Evolutionary conservation across 2,797 vertebrate genomes (phyloP).

Genomic region (Myripristis jacobus): DNA sequence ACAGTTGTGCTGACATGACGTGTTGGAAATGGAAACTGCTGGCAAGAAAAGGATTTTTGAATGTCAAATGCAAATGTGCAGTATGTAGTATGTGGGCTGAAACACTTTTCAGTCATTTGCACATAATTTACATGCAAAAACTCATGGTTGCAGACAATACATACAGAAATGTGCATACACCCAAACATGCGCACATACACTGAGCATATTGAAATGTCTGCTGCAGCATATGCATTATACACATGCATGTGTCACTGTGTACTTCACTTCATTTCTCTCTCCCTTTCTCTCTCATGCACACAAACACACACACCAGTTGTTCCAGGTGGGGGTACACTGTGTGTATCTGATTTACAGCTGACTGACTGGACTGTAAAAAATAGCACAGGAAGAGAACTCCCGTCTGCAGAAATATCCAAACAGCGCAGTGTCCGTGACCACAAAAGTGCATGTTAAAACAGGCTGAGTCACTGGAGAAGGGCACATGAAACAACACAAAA

Average conservation of each 20-base stretch:
- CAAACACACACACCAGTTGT: slow-evolving; percentile 36
- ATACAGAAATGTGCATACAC: slow-evolving; percentile 12
- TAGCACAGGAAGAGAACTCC: slow-evolving; percentile 40
- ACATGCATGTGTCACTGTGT: slow-evolving; percentile 37
- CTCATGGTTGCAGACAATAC: slow-evolving; percentile 18
- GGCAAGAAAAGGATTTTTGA: slow-evolving; percentile 35
- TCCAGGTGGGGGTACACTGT: slow-evolving; percentile 59
- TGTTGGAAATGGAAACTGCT: slow-evolving; percentile 51
- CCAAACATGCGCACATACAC: not conserved
- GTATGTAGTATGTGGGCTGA: not conserved
- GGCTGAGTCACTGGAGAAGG: slow-evolving; percentile 28
- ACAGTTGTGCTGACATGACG: slow-evolving; percentile 48
- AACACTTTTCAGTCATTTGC: slow-evolving; percentile 28
- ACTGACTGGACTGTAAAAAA: slow-evolving; percentile 24
- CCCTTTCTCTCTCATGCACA: too few species aligned
- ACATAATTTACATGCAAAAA: slow-evolving; percentile 29
- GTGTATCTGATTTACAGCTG: slow-evolving; percentile 67
- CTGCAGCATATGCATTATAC: too few species aligned
- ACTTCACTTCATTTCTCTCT: not conserved
- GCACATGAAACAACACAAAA: slow-evolving; percentile 34
- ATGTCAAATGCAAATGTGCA: slow-evolving; percentile 29
- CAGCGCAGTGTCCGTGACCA: slow-evolving; percentile 33
- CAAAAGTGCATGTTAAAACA: slow-evolving; percentile 52
- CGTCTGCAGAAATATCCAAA: slow-evolving; percentile 42
- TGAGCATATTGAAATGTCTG: slow-evolving; percentile 5